Evolutionary conservation across 2,888 invertebrate species (phyloP), one percentile per base, ranked within the genome.

Genomic region (Syrista parreyssii): DNA sequence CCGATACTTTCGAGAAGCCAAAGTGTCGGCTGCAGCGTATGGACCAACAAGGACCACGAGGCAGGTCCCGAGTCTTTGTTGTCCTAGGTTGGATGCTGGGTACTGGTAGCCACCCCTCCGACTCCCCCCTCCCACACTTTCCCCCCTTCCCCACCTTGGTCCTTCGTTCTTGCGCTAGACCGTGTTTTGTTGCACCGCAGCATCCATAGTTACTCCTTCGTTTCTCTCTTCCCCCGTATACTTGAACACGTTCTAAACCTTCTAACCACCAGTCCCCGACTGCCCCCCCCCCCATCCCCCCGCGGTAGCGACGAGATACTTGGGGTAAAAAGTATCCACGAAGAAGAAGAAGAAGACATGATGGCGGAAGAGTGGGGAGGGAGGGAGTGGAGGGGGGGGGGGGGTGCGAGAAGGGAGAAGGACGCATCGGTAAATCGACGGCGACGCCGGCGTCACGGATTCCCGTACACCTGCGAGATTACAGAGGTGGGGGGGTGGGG

Each of bases 381-480:
- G 40, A 0, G 4, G 15, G 4, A 1, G 36, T 2, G 15, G 40
- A 0, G 4, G 15, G 4, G 6, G 36, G 36, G 12, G 1, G 36
- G 36, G 12, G 12, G 4, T 0, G 4, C 2, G 40, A 15, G 40
- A 40, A 40, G 2, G 15, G 40, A 40, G 6, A 40, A 15, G 15
- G 40, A 40, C 15, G 40, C 15, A 40, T 15, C 15, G 40, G 15
- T 92, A 92, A 90, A 88, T 89, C 90, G 91, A 90, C 91, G 91
- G 89, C 89, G 88, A 86, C 91, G 91, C 91, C 91, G 91, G 91
- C 90, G 91, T 88, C 88, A 90, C 77, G 55, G 36, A 4, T 68
- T n/a, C 40, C 81, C 75, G 82, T 84, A 84, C 88, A 87, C 87
- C 88, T 88, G 87, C 86, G 79, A 82, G 83, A 86, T 86, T 83